Evolutionary conservation across 2,888 invertebrate genomes (phyloP).

Genomic region (Colostygia pectinataria): DNA sequence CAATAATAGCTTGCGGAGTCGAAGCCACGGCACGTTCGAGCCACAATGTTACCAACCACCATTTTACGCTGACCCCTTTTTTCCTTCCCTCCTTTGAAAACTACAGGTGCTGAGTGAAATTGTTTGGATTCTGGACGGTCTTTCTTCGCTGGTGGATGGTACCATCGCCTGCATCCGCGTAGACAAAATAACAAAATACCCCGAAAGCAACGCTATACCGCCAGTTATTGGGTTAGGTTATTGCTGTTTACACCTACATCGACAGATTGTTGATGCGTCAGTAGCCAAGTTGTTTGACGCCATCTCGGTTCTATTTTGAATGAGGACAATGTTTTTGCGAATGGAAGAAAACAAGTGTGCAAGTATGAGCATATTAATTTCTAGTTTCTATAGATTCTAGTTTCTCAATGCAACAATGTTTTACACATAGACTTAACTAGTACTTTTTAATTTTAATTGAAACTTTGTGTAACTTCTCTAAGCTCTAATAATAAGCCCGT

Average conservation of each 20-base stretch:
- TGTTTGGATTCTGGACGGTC: conserved; percentile 28
- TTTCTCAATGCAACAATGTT: conserved; percentile 10
- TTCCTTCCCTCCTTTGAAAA: conserved; percentile 43
- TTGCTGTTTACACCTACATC: conserved; percentile 71
- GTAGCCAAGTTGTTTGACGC: conserved; percentile 71
- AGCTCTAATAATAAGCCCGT: too few species aligned
- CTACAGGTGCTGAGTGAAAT: conserved; percentile 31
- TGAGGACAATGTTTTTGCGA: conserved; percentile 37
- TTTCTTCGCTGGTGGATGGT: conserved; percentile 51
- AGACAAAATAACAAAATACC: conserved; percentile 82
- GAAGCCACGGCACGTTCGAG: conserved; percentile 81
- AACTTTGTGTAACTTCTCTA: too few species aligned
- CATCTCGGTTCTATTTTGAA: conserved; percentile 53
- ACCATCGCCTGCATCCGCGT: conserved; percentile 79
- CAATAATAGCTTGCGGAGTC: conserved; percentile 79
- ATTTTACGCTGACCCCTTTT: conserved; percentile 51
- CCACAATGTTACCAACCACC: conserved; percentile 75
- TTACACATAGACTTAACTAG: conserved; percentile 8
- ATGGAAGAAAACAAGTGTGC: conserved; percentile 26
- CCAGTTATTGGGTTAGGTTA: conserved; percentile 81
- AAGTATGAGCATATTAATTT: conserved; percentile 11
- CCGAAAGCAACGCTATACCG: conserved; percentile 78
- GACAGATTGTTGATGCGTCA: conserved; percentile 72
- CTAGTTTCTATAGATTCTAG: conserved; percentile 7
- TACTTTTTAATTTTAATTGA: too few species aligned